Percentiles rank a stretch among this genome's conserved stretches.
Conservation (phyloP, 2,888 invertebrate genomes). For the Agrilus cyanescens region DNA sequence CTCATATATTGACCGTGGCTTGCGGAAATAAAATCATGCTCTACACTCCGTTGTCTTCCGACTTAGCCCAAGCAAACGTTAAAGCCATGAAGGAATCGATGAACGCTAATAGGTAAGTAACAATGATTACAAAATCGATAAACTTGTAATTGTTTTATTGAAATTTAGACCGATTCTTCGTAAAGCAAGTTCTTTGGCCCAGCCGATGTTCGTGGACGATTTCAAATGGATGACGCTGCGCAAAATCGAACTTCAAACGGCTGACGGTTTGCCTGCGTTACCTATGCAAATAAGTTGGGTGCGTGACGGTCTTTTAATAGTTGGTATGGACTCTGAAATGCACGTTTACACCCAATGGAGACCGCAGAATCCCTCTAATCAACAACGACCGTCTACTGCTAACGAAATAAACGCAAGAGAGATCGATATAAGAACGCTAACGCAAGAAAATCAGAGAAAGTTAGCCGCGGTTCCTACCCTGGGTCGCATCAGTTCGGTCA, state of each 20-base stretch:
- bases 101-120: conserved; percentile 9
- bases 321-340: conserved; percentile 99
- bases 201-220: conserved; percentile 81
- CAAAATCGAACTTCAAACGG: conserved; percentile 81
- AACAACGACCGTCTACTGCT: conserved; percentile 9
- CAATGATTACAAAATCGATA: conserved; percentile 42
- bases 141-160: too few relatives aligned
- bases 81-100: conserved; percentile 40
- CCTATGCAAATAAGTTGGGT: conserved; percentile 99
- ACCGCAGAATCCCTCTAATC: conserved; percentile 41
- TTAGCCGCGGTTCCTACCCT: conserved; percentile 65
- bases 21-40: conserved; percentile 87
- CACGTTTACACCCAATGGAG: conserved; percentile 99
- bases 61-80: conserved; percentile 87
- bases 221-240: conserved; percentile 94
- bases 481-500: conserved; percentile 74
- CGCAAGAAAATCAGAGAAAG: conserved; percentile 53
- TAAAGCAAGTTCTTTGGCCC: conserved; percentile 83
- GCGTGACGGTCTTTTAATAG: conserved; percentile 91
- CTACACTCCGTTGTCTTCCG: conserved; percentile 88
- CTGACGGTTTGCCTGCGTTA: conserved; percentile 89
- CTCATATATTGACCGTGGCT: conserved; percentile 92
- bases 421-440: conserved; percentile 54
- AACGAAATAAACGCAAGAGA: conserved; percentile 52
- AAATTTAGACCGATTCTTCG: conserved; percentile 72